Conservation (phyloP, 2,113 vertebrate genomes). For the Lophius piscatorius region DNA sequence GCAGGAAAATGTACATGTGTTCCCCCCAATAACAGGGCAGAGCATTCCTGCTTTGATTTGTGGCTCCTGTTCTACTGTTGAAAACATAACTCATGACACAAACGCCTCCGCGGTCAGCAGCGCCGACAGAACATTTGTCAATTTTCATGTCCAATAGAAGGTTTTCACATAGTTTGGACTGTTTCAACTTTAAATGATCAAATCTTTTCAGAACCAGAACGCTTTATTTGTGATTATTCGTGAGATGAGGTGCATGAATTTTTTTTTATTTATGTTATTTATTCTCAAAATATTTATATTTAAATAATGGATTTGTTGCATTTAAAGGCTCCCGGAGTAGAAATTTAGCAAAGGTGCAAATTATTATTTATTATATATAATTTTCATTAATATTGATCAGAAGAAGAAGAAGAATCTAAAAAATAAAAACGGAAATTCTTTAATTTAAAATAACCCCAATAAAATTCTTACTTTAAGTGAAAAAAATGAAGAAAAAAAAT, state of each 20-base stretch:
- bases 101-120: constrained; percentile 13
- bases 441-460: too few relatives aligned
- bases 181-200: neutral
- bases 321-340: neutral
- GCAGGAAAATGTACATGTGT: constrained; percentile 27
- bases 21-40: constrained; percentile 53
- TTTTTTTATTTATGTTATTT: too few relatives aligned
- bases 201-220: neutral
- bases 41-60: constrained; percentile 66
- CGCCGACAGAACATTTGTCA: neutral
- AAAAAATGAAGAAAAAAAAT: too few relatives aligned
- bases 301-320: neutral
- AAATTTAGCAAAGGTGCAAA: neutral
- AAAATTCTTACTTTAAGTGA: too few relatives aligned
- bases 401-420: too few relatives aligned
- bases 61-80: constrained; percentile 27
- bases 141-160: neutral
- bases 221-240: neutral
- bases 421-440: too few relatives aligned
- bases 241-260: neutral
- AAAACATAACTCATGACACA: constrained; percentile 28
- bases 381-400: too few relatives aligned
- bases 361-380: too few relatives aligned
- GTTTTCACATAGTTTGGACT: neutral
- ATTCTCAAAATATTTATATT: neutral